Evolutionary conservation across 2,888 invertebrate genomes (phyloP).

Genomic region (Bembecia ichneumoniformis): DNA sequence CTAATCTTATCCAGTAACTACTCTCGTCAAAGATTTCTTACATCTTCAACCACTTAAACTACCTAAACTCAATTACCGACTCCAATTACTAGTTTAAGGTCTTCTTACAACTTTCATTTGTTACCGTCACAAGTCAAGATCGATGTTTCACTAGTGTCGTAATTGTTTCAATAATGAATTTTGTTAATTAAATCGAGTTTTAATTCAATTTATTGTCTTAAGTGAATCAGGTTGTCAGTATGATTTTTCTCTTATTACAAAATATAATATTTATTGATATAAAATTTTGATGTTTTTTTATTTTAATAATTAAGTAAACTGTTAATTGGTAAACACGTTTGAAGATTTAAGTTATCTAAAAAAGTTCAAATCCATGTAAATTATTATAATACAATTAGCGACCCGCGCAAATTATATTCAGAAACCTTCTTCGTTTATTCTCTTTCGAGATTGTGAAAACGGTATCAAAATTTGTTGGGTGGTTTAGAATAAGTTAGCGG

Average conservation of each 20-base stretch:
- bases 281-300: too few relatives aligned
- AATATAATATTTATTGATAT: neutral
- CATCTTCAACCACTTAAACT: slow-evolving; percentile 19
- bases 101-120: slow-evolving; percentile 9
- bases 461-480: too few relatives aligned
- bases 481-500: too few relatives aligned
- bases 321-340: too few relatives aligned
- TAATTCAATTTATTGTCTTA: neutral
- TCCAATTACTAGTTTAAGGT: slow-evolving; percentile 5
- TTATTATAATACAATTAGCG: too few relatives aligned
- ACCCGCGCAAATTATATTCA: too few relatives aligned
- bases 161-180: neutral
- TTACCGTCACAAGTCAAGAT: slow-evolving; percentile 5
- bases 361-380: too few relatives aligned
- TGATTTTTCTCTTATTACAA: neutral
- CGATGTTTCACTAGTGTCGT: slow-evolving; percentile 2
- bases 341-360: too few relatives aligned
- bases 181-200: neutral
- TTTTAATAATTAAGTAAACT: too few relatives aligned
- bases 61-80: slow-evolving; percentile 10
- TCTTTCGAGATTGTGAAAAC: too few relatives aligned
- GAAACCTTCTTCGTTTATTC: too few relatives aligned
- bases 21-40: slow-evolving; percentile 4
- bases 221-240: neutral
- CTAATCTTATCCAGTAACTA: neutral